Evolutionary conservation across 2,888 invertebrate genomes (phyloP).

Genomic region (Phaedon cochleariae): DNA sequence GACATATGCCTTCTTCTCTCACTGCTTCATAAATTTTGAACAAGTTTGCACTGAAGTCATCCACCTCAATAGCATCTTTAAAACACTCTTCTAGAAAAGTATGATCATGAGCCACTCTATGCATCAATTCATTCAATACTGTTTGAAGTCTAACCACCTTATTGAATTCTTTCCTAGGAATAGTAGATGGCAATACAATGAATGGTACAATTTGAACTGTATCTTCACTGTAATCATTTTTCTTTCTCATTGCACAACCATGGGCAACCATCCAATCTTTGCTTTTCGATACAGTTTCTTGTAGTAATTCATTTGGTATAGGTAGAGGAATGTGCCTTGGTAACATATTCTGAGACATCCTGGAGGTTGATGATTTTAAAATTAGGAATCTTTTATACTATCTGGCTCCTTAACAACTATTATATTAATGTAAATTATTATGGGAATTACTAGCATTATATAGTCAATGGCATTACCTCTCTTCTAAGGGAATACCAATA

Average conservation of each 20-base stretch:
- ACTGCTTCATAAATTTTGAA: constrained; percentile 87
- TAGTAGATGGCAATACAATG: constrained; percentile 78
- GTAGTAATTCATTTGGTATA: constrained; percentile 69
- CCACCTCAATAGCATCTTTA: constrained; percentile 83
- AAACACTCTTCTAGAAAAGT: constrained; percentile 78
- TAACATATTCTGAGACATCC: constrained; percentile 54
- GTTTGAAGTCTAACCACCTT: constrained; percentile 78
- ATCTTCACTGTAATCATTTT: constrained; percentile 71
- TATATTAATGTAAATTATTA: too few species aligned
- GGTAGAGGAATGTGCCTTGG: constrained; percentile 73
- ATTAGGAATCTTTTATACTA: too few species aligned
- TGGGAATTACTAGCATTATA: too few species aligned
- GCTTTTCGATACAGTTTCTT: constrained; percentile 74
- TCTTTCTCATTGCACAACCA: constrained; percentile 81
- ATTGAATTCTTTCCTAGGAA: constrained; percentile 78
- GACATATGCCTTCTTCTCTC: constrained; percentile 77
- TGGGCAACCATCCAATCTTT: constrained; percentile 89
- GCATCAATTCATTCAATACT: constrained; percentile 81
- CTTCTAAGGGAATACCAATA: too few species aligned
- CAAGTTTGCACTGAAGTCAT: constrained; percentile 84
- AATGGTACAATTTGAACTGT: constrained; percentile 81
- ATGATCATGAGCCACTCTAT: constrained; percentile 81
- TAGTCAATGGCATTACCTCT: too few species aligned
- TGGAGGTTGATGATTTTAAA: not conserved
- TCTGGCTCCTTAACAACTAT: not conserved